Evolutionary conservation across 2,797 vertebrate genomes (phyloP), one percentile per base, ranked within the genome.

Genomic region (Halcyon chelicuti): DNA sequence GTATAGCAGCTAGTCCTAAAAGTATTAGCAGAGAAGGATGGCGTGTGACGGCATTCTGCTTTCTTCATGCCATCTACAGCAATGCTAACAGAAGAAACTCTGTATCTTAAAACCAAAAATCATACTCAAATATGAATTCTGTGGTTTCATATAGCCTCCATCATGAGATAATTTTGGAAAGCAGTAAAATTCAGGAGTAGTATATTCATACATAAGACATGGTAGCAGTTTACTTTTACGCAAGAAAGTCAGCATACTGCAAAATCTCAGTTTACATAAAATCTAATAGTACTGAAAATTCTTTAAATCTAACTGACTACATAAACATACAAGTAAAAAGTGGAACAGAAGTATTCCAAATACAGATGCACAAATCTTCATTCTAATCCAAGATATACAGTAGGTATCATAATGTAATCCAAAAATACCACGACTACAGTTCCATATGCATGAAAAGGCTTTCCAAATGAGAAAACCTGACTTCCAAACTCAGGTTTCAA

Each of bases 221-320:
- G 0, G 26, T 18, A 73, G 26, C 16, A 75, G 35, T 83, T 67
- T 67, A 87, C 26, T 52, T 49, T 37, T 54, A 86, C 28, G 62
- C 29, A 74, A 58, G 14, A 11, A 42, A 94, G 11, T 31, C 76
- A 65, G 15, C 40, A 61, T n/a, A 42, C 66, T 29, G 51, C 51
- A 81, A 84, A 70, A 62, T 79, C 52, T 52, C 76, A 12, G 78
- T 80, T 86, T 93, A 58, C 39, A 80, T 21, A 74, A 96, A 94
- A 68, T 3, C 42, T 88, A 67, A 83, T 16, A 29, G 51, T 55
- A 68, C 29, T 44, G 73, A 91, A 93, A 72, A 37, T 47, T 62
- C 18, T 78, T 94, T 77, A 76, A 67, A 84, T 75, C 54, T 29
- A 77, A 51, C 55, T 55, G 51, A 74, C 39, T 80, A 33, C 6